These are phyloP conservation scores for Actinemys pallida DNA, from an alignment of 2,113 vertebrate genomes.

Conservation along the genomic window DNA sequence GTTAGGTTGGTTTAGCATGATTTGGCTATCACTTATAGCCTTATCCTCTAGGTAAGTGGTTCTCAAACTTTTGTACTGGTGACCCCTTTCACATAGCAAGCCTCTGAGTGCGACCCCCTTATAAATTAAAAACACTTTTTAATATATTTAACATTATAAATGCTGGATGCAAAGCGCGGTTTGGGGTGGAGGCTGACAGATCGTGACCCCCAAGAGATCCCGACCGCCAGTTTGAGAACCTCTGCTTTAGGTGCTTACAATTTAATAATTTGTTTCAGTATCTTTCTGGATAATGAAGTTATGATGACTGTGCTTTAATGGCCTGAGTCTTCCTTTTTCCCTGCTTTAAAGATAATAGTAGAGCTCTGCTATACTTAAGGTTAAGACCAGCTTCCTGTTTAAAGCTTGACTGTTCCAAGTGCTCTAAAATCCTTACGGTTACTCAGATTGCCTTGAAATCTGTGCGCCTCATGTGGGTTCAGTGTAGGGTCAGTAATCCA, in stretches of 20 bases:
- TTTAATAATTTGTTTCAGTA: background rate
- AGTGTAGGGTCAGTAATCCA: background rate
- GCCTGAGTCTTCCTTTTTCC: background rate
- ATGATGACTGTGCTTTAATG: background rate
- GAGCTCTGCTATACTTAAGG: too few species aligned
- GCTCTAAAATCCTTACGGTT: background rate
- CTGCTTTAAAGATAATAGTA: background rate
- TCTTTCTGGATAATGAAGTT: background rate
- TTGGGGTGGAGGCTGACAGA: too few species aligned
- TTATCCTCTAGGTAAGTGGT: background rate
- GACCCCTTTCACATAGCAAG: too few species aligned
- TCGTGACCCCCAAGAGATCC: too few species aligned
- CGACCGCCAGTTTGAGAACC: too few species aligned
- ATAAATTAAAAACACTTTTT: too few species aligned
- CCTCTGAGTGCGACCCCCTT: too few species aligned
- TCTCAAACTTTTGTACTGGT: too few species aligned
- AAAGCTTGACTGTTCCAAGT: background rate
- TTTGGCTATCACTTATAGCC: background rate
- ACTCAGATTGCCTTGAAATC: background rate
- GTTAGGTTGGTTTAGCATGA: background rate
- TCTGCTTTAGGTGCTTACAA: background rate
- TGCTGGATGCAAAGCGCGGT: too few species aligned
- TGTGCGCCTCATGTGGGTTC: background rate
- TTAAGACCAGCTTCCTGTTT: too few species aligned
- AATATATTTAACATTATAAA: too few species aligned